Conservation (phyloP, 23 tunicate genomes). For the Styela clava region DNA sequence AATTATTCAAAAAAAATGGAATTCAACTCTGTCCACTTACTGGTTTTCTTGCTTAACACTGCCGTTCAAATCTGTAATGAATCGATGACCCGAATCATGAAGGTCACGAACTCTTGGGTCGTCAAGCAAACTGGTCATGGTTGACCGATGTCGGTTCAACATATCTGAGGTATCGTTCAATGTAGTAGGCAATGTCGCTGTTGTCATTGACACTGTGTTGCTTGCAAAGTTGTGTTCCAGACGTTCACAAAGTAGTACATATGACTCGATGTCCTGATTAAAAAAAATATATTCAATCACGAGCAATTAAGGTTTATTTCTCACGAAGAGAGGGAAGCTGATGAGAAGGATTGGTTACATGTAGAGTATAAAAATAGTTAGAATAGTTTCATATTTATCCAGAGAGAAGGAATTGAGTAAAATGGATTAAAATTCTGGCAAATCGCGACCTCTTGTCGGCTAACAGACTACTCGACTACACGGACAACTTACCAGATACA, state of each 20-base stretch:
- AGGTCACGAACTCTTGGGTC: slow-evolving; percentile 61
- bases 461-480: no score
- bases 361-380: neutral
- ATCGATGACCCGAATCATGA: slow-evolving; percentile 32
- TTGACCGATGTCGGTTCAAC: slow-evolving; percentile 58
- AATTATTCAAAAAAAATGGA: no score
- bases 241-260: slow-evolving; percentile 78
- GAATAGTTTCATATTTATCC: no score
- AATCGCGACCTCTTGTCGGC: no score
- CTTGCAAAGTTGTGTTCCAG: slow-evolving; percentile 72
- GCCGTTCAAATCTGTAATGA: neutral
- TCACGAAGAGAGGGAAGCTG: neutral
- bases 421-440: no score
- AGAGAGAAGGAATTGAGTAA: no score
- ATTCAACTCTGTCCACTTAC: no score
- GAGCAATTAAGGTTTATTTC: neutral
- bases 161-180: slow-evolving; percentile 36
- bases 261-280: slow-evolving; percentile 72
- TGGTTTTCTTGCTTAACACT: slow-evolving; percentile 22
- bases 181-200: slow-evolving; percentile 57
- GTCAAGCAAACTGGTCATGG: slow-evolving; percentile 65
- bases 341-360: neutral
- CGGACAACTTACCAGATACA: no score
- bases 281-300: no score
- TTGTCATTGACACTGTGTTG: slow-evolving; percentile 50